Evolutionary conservation across 30 jellyfish, hydroid and myxozoan species (phyloP), one percentile per base, ranked within the genome.

Genomic region (Nemopilema nomurai): DNA sequence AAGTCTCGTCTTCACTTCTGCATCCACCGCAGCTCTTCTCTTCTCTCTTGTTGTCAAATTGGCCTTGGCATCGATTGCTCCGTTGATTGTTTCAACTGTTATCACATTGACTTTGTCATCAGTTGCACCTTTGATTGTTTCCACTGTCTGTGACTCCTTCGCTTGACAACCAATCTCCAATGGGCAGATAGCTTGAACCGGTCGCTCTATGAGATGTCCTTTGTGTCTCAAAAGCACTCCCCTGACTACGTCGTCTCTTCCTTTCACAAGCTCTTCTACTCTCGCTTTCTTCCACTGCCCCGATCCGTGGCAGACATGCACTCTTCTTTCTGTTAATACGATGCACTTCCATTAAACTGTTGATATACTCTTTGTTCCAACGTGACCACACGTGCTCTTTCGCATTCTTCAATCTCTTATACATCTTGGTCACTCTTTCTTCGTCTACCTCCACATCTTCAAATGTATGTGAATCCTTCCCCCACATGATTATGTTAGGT

Each of bases 401-500:
- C 28, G 71, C 82, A 23, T 66, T 65, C 72, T 80, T 80, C 83
- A 80, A 41, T 66, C 83, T 80, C 50, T 41, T 27, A 52, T 78
- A 30, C 65, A 78, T 27, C 80, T 78, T 78, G 49, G 79, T 52
- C 28, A 33, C 52, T 8, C 57, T 66, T 17, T 80, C 82, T 64
- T 67, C 82, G 31, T 65, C 90, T 22, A 41, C 62, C 74, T 65
- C 90, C 19, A 69, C 29, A 22, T 80, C 83, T 69, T 80, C 90
- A 30, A 80, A 51, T 28, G 82, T 49, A 13, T 80, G 82, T 30
- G 74, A 29, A 80, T 80, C 90, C 57, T 57, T 69, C 33, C 89
- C 90, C 83, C 90, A 80, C 90, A 80, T 80, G 26, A 80, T 63
- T 49, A 23, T 49, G 62, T 81, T 81, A 8, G 90, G 90, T 28